Conservation (phyloP, 2,888 invertebrate species). For the Arrhopalites spinosus region DNA sequence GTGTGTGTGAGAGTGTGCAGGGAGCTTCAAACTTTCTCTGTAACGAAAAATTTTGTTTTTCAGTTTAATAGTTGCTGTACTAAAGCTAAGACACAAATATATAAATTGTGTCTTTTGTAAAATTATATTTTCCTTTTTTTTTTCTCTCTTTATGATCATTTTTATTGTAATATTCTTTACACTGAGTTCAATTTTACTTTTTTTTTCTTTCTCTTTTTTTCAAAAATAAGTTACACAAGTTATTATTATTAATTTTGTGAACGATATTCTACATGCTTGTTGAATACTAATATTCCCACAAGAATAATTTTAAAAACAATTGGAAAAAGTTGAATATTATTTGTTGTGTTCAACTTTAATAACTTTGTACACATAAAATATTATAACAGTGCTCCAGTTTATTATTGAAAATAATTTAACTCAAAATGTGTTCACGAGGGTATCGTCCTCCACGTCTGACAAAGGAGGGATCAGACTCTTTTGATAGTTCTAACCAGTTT, state of each 20-base stretch:
- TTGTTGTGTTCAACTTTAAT: background rate
- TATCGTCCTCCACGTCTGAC: background rate
- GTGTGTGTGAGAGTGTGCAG: background rate
- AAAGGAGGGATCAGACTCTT: conserved; percentile 12
- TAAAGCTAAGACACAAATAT: no score
- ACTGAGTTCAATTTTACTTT: no score
- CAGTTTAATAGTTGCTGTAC: background rate
- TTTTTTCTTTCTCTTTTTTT: no score
- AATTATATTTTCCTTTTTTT: background rate
- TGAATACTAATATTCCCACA: no score
- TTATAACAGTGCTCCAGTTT: no score
- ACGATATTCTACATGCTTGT: no score
- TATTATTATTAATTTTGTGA: no score
- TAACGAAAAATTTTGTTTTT: background rate
- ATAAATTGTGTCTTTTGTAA: no score
- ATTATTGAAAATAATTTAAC: background rate
- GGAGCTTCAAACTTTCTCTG: background rate
- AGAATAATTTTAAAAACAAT: no score
- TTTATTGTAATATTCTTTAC: no score
- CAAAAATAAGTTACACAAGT: no score
- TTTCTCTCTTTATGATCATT: background rate
- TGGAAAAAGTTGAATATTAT: background rate
- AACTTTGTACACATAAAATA: no score
- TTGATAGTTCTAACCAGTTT: background rate
- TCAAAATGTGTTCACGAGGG: conserved; percentile 18